A percentile compares a stretch with the other conserved stretches of the same genome.
Evolutionary conservation across 2,797 vertebrate genomes (phyloP).

Genomic region (Acipenser oxyrinchus): DNA sequence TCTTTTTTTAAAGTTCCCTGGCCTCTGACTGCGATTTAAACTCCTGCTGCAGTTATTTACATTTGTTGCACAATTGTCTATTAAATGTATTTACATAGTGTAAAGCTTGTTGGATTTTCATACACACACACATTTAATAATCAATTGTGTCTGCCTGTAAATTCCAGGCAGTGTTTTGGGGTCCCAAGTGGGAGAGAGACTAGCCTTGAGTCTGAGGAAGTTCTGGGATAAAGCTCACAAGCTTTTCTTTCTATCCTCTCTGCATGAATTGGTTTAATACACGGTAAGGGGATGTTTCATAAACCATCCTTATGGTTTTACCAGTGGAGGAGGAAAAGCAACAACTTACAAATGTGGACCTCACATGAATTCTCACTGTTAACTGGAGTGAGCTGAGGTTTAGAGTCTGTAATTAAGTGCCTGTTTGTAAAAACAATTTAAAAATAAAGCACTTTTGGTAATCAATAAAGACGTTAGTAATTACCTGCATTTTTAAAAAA

Average conservation of each 20-base stretch:
- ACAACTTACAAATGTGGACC: slow-evolving; percentile 5
- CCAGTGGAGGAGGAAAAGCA: slow-evolving; percentile 6
- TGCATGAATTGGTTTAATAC: slow-evolving; percentile 1
- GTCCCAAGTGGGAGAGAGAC: slow-evolving; percentile 6
- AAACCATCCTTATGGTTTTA: background rate
- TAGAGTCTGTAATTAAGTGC: background rate
- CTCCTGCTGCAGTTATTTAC: too few species aligned
- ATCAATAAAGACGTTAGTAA: too few species aligned
- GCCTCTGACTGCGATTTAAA: too few species aligned
- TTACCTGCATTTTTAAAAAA: too few species aligned
- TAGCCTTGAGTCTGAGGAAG: background rate
- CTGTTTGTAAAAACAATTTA: too few species aligned
- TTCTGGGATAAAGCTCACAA: slow-evolving; percentile 2
- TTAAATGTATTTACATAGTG: too few species aligned
- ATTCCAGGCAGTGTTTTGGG: slow-evolving; percentile 10
- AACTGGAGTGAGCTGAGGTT: background rate
- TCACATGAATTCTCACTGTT: slow-evolving; percentile 5
- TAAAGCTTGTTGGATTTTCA: background rate
- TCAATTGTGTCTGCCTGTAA: slow-evolving; percentile 13
- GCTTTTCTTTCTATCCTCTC: background rate
- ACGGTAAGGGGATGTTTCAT: background rate
- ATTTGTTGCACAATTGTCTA: too few species aligned
- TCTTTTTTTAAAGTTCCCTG: too few species aligned
- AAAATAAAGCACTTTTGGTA: too few species aligned
- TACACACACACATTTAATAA: slow-evolving; percentile 4